Evolutionary conservation across 2,888 invertebrate genomes (phyloP).

Genomic region (Aporophyla nigra): DNA sequence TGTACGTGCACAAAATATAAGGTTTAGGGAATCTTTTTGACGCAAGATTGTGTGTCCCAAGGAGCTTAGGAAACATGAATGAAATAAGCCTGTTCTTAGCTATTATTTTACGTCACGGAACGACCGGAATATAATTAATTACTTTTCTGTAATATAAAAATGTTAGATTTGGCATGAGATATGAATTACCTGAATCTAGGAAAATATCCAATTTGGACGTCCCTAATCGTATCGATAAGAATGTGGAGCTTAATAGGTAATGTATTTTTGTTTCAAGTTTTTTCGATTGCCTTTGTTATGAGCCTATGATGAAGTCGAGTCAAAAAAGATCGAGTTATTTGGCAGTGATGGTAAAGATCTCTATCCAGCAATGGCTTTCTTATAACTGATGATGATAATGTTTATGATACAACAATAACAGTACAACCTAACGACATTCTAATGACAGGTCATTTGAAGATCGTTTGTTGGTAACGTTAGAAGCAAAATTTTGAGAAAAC

Average conservation of each 20-base stretch:
- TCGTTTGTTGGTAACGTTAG: neutral
- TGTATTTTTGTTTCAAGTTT: too few relatives aligned
- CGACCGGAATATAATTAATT: neutral
- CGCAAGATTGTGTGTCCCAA: constrained; percentile 30
- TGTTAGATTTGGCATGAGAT: neutral
- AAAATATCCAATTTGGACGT: neutral
- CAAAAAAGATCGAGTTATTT: neutral
- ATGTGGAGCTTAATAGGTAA: neutral
- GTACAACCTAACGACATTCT: neutral
- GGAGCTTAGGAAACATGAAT: constrained; percentile 30
- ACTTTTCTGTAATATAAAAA: neutral
- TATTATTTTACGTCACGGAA: neutral
- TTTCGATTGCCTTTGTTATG: neutral
- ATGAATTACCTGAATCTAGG: neutral
- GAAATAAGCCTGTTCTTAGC: constrained; percentile 3
- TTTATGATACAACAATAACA: neutral
- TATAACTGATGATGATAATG: neutral
- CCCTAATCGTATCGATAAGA: neutral
- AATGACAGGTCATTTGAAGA: neutral
- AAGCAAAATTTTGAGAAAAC: neutral
- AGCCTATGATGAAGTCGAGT: neutral
- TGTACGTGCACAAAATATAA: constrained; percentile 33
- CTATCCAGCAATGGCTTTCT: too few relatives aligned
- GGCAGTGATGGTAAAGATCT: fast-evolving
- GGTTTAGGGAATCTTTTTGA: neutral